A percentile compares a stretch with the other conserved stretches of the same genome.
Evolutionary conservation across 2,888 invertebrate species (phyloP).

Genomic region (Falcaria lacertinaria): DNA sequence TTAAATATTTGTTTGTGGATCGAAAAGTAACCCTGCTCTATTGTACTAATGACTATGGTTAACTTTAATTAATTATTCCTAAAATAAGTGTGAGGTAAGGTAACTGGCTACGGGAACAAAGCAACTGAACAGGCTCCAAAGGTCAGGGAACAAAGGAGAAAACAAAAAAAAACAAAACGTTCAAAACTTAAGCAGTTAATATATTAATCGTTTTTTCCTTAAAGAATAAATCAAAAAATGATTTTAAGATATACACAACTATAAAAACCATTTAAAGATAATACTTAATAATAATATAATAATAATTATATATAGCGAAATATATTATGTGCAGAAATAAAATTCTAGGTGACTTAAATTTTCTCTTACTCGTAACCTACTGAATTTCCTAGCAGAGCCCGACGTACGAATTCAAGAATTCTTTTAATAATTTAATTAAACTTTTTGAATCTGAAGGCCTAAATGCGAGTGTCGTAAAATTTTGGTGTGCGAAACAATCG

Average conservation of each 20-base stretch:
- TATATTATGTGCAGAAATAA: slow-evolving; percentile 81
- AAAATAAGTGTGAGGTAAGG: slow-evolving; percentile 76
- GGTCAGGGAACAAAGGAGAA: slow-evolving; percentile 52
- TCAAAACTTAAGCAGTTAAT: slow-evolving; percentile 79
- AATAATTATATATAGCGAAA: slow-evolving; percentile 80
- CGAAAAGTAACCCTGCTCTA: slow-evolving; percentile 80
- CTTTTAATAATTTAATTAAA: slow-evolving; percentile 71
- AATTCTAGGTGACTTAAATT: slow-evolving; percentile 80
- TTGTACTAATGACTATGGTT: slow-evolving; percentile 78
- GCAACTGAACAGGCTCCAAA: slow-evolving; percentile 50
- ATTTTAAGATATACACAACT: slow-evolving; percentile 80
- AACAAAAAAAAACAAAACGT: slow-evolving; percentile 69
- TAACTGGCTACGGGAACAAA: slow-evolving; percentile 44
- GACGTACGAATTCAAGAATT: slow-evolving; percentile 68
- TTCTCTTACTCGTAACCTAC: slow-evolving; percentile 77
- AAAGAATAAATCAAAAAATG: slow-evolving; percentile 79
- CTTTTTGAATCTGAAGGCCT: slow-evolving; percentile 81
- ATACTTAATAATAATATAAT: slow-evolving; percentile 80
- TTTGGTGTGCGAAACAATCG: slow-evolving; percentile 79
- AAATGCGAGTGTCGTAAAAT: slow-evolving; percentile 84
- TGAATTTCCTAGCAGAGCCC: slow-evolving; percentile 74
- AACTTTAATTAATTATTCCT: slow-evolving; percentile 77
- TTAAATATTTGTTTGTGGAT: slow-evolving; percentile 76
- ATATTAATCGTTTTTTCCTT: slow-evolving; percentile 79
- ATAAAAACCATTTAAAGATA: slow-evolving; percentile 79